Evolutionary conservation across 2,113 vertebrate genomes (phyloP).

Genomic region (Blennius ocellaris): DNA sequence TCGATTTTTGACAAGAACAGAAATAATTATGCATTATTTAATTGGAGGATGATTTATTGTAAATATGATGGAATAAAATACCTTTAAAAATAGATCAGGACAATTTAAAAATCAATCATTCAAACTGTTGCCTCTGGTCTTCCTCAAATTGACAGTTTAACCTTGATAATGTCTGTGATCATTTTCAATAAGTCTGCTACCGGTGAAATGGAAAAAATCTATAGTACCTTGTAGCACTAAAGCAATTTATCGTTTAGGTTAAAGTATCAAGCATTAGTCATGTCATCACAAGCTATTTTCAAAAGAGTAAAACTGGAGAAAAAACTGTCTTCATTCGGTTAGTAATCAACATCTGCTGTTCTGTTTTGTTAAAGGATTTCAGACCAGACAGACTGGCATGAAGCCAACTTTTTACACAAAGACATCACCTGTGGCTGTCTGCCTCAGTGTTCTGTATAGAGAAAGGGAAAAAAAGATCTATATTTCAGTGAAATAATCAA

Average conservation of each 20-base stretch:
- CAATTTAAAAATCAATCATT: constrained; percentile 5
- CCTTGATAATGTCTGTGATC: background rate
- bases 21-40: too few species aligned
- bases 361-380: background rate
- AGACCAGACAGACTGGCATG: constrained; percentile 7
- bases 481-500: background rate
- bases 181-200: constrained; percentile 34
- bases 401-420: background rate
- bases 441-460: background rate
- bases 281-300: constrained; percentile 13
- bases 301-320: constrained; percentile 5
- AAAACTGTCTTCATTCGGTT: background rate
- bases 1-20: too few species aligned
- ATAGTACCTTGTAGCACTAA: constrained; percentile 2
- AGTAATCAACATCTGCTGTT: background rate
- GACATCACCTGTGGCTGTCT: background rate
- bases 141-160: constrained; percentile 13
- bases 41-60: too few species aligned
- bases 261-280: constrained; percentile 24
- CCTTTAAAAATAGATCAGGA: background rate
- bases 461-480: background rate
- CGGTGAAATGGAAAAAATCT: constrained; percentile 27
- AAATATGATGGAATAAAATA: background rate
- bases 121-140: constrained; percentile 8
- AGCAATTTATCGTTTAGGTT: constrained; percentile 27